A percentile compares a stretch with the other conserved stretches of the same genome.
Conservation (phyloP, 1,140 invertebrate genomes). For the Conus ventricosus region DNA sequence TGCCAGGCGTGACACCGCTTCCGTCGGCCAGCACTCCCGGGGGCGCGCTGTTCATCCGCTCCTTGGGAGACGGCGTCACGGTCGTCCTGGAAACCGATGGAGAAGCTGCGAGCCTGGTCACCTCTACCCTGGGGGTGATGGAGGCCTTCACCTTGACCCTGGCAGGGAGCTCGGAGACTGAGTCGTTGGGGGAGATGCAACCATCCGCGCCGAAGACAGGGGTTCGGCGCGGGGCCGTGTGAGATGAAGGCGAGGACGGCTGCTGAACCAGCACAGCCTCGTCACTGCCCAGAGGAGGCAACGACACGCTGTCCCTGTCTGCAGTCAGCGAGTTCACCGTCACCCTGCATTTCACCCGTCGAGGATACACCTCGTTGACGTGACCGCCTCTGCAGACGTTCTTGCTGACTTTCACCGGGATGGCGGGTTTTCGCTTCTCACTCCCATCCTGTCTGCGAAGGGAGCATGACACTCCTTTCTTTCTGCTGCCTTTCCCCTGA, state of each 20-base stretch:
- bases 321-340: background rate
- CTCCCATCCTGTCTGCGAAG: background rate
- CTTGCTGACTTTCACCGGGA: too few relatives aligned
- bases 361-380: background rate
- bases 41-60: conserved; percentile 19
- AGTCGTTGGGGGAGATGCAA: conserved; percentile 30
- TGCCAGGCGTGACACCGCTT: conserved; percentile 44
- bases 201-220: conserved; percentile 10
- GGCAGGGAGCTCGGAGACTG: background rate
- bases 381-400: background rate
- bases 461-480: conserved; percentile 3
- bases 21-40: background rate
- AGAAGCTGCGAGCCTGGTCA: background rate
- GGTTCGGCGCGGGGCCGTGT: background rate
- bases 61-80: background rate
- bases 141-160: conserved; percentile 1
- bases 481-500: background rate
- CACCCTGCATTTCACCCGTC: background rate
- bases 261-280: background rate
- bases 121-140: background rate
- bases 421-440: conserved; percentile 7
- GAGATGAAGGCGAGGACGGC: background rate
- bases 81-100: background rate
- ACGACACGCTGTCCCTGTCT: conserved; percentile 2
- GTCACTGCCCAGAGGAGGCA: conserved; percentile 10